Conservation (phyloP, 2,888 invertebrate genomes). For the Eutolmus rufibarbis region DNA sequence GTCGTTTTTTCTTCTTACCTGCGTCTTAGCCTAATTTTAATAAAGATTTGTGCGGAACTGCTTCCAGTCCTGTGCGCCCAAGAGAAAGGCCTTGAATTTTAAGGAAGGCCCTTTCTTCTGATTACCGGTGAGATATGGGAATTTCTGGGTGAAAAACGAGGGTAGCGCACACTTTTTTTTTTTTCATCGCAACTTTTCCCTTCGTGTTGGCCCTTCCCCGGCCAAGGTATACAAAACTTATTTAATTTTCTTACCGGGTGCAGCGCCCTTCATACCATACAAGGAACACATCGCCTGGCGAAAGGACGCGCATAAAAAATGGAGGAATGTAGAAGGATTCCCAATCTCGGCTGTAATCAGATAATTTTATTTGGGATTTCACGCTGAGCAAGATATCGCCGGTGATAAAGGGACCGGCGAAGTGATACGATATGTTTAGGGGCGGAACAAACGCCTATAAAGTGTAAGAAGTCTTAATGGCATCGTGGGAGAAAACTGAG, state of each 20-base stretch:
- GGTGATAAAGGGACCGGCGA: not conserved
- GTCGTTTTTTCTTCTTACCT: slow-evolving; percentile 25
- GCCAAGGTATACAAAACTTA: slow-evolving; percentile 40
- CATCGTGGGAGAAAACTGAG: not conserved
- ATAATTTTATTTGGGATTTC: slow-evolving; percentile 46
- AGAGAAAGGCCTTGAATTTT: not conserved
- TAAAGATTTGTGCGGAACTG: slow-evolving; percentile 28
- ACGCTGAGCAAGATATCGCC: slow-evolving; percentile 36
- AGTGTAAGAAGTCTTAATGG: slow-evolving; percentile 7
- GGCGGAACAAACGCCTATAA: not conserved
- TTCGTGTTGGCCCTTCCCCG: not conserved
- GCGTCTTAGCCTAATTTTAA: not conserved
- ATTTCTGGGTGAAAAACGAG: slow-evolving; percentile 23
- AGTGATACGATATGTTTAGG: slow-evolving; percentile 5
- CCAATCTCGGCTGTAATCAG: slow-evolving; percentile 45
- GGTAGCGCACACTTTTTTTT: not conserved
- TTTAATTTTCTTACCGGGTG: slow-evolving; percentile 32
- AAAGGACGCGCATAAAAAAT: not conserved
- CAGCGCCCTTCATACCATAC: not conserved
- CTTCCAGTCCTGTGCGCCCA: slow-evolving; percentile 25
- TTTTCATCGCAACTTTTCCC: not conserved
- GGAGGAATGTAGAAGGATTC: slow-evolving; percentile 7
- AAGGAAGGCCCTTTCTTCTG: slow-evolving; percentile 7
- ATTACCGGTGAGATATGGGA: slow-evolving; percentile 43
- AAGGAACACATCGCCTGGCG: not conserved